These are phyloP conservation scores for Oxyura jamaicensis DNA, from an alignment of 2,113 vertebrate species.

Conservation along the genomic window DNA sequence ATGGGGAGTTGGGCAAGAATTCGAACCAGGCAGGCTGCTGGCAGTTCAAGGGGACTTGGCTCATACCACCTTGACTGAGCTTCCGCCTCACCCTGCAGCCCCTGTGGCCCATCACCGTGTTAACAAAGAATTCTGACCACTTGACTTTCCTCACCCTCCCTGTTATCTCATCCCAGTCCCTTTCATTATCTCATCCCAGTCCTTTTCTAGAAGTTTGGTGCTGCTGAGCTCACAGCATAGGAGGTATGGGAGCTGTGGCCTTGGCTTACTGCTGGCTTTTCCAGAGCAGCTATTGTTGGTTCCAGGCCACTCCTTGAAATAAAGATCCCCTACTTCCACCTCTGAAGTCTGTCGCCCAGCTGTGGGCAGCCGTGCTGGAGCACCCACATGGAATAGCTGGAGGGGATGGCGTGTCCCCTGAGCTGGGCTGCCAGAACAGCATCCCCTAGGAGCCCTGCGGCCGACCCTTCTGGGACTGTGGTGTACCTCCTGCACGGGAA, in stretches of 20 bases:
- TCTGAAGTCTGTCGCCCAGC: not conserved
- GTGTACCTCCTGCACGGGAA: rapidly evolving
- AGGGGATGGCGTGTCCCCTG: not conserved
- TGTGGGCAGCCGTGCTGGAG: rapidly evolving
- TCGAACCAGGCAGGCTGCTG: not conserved
- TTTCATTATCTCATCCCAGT: not conserved
- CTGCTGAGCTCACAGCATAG: not conserved
- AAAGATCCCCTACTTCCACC: rapidly evolving
- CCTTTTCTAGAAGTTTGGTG: not conserved
- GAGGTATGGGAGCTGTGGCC: not conserved
- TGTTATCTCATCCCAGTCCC: not conserved
- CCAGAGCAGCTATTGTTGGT: not conserved
- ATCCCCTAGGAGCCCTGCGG: not conserved
- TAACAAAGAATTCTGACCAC: not conserved
- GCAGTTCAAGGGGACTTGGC: not conserved
- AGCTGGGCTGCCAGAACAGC: rapidly evolving
- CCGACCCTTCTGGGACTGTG: rapidly evolving
- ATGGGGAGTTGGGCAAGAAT: not conserved
- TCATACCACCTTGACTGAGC: not conserved
- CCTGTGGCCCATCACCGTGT: not conserved
- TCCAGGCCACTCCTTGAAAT: not conserved
- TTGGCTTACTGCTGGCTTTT: not conserved
- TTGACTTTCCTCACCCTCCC: not conserved
- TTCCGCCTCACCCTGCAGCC: not conserved
- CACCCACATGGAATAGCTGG: rapidly evolving